Base-by-base conservation (phyloP, 2,888 invertebrate genomes). In the Hirudinaria manillensis region DNA sequence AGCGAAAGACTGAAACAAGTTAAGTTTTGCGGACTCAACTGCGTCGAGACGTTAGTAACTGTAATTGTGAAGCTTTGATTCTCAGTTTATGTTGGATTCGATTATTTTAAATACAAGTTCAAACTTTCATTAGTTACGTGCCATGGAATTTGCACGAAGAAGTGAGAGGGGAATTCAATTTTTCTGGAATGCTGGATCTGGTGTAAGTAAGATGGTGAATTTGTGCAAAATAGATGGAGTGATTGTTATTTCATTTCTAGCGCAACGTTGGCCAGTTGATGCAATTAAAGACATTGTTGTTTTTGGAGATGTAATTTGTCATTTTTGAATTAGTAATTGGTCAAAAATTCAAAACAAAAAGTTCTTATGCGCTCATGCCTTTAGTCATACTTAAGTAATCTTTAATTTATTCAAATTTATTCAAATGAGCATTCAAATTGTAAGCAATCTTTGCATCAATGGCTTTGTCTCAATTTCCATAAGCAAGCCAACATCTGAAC, bases 21-120 rank as follows among this genome's bases (percentile, higher is more conserved):
- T 80, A 82, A 87, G 77, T 91, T 91, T 1, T 92, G 92, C 55
- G 97, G 96, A 0, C 88, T 95, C 19, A 94, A 95, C 86, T 89
- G 93, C 1, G 89, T 95, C 0, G 90, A 93, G 79, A 93, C 93
- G 92, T 88, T 82, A 83, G 83, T 0, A 34, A 32, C 4, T 61
- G 24, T 19, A 7, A 10, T 24, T 61, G 13, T 7, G 10, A 27
- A 27, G 24, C 24, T 61, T 61, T 56, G 13, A 7, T 61, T 2
- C 13, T 29, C n/a, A 24, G 21, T 7, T 61, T 6, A 7, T 61
- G 7, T 1, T 19, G 10, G 10, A 10, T 24, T 61, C 53, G 21
- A 61, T 61, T 27, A 29, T 7, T 16, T 24, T 27, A n/a, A n/a
- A n/a, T n/a, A n/a, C n/a, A n/a, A n/a, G 13, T 56, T 61, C 19